A percentile compares a stretch with the other conserved stretches of the same genome.
Evolutionary conservation across 2,113 vertebrate genomes (phyloP).

Genomic region (Fukomys damarensis): DNA sequence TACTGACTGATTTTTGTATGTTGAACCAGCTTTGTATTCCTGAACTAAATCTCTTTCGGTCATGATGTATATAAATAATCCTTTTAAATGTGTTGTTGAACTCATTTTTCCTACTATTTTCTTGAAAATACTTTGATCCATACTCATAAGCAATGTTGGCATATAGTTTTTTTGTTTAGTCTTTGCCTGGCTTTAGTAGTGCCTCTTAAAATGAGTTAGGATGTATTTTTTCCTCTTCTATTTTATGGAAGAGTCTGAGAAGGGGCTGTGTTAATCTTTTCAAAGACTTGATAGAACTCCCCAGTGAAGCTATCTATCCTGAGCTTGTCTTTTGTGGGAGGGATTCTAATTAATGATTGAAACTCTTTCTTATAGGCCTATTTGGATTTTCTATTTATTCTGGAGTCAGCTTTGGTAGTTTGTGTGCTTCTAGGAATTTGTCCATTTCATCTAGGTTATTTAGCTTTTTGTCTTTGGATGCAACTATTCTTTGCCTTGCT

Average conservation of each 20-base stretch:
- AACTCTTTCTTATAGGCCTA: neutral
- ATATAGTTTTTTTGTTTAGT: neutral
- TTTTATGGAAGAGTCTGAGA: slow-evolving; percentile 26
- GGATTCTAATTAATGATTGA: neutral
- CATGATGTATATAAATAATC: neutral
- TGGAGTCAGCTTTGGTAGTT: neutral
- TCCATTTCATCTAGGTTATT: neutral
- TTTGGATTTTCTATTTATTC: slow-evolving; percentile 2
- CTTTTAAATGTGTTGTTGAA: slow-evolving; percentile 21
- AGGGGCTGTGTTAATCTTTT: neutral
- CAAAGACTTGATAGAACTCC: neutral
- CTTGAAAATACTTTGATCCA: slow-evolving; percentile 13
- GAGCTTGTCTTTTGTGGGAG: neutral
- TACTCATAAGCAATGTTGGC: neutral
- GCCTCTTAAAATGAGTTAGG: neutral
- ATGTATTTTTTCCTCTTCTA: neutral
- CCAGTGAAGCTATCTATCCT: neutral
- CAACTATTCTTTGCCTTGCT: neutral
- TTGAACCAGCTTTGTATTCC: neutral
- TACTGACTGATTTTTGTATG: neutral
- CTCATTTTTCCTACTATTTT: slow-evolving; percentile 27
- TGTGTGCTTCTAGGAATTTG: neutral
- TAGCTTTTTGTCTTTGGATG: neutral
- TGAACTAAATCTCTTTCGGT: slow-evolving; percentile 19
- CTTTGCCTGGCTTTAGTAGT: neutral